Base-by-base conservation (phyloP, 2,888 invertebrate species). In the Orthosia gracilis region DNA sequence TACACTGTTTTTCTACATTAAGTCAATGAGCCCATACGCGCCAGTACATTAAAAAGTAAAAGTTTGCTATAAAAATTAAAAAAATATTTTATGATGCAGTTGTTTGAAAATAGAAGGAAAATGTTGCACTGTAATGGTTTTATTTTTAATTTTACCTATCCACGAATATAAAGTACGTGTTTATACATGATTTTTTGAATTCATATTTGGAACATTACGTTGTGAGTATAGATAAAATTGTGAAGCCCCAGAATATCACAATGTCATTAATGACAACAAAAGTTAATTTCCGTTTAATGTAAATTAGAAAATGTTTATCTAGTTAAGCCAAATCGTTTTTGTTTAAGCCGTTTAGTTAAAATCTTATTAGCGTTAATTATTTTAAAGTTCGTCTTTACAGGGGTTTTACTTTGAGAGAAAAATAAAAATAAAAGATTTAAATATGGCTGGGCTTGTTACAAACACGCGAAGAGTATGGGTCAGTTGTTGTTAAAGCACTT, bases 301-400 rank as follows among this genome's bases (percentile, higher is more conserved):
- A 82, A 79, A 79, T 79, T 70, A 76, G 77, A 82, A 76, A 82
- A 82, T 70, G 63, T 82, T 67, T 47, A 82, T 67, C 77, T 82
- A 79, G 66, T 82, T 79, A 77, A 70, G 71, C 59, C 55, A 59
- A 82, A 79, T 69, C 62, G 82, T 77, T 79, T 79, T 82, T 76
- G 71, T 76, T 76, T 77, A 83, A 82, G 77, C 62, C 57, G 49
- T 82, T 78, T 70, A 69, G 82, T 84, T 67, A 73, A 78, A 81
- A 79, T 67, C 61, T 77, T 67, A 65, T 73, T 69, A 78, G 50
- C 57, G 59, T 78, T 69, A 64, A 78, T 69, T 80, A 67, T 64
- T 80, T 69, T 62, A 45, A 52, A 31, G 55, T 78, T 61, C 66
- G 58, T 26, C 18, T 79, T 63, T 31, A 21, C 15, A 64, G 55